Percentiles rank a stretch among this genome's conserved stretches.
These are phyloP conservation scores for Epinotia nisella DNA, from an alignment of 2,888 invertebrate species.

Conservation along the genomic window DNA sequence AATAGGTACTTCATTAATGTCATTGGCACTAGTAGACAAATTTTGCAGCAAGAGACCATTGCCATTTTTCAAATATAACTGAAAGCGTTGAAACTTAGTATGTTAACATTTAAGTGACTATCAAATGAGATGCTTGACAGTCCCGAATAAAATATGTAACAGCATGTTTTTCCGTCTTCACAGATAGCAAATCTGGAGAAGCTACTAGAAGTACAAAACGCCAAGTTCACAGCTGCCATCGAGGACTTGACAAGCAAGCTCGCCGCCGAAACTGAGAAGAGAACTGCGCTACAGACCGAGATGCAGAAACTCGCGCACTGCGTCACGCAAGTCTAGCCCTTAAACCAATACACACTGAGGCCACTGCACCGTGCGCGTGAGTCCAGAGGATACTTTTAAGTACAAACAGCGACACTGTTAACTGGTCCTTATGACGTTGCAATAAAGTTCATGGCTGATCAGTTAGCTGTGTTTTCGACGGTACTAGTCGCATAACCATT, in stretches of 20 bases:
- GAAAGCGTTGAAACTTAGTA: no score
- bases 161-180: conserved; percentile 43
- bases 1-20: no score
- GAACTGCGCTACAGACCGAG: conserved; percentile 86
- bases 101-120: no score
- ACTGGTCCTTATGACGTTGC: no score
- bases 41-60: no score
- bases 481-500: not conserved
- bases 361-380: conserved; percentile 50
- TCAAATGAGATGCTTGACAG: no score
- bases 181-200: conserved; percentile 85
- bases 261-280: conserved; percentile 86
- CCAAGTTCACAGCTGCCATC: conserved; percentile 85
- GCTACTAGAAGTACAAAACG: conserved; percentile 84
- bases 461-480: no score
- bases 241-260: conserved; percentile 87
- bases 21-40: no score
- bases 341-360: conserved; percentile 49
- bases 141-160: no score
- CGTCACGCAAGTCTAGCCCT: conserved; percentile 88
- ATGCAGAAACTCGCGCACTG: conserved; percentile 89
- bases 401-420: not conserved
- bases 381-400: conserved; percentile 58
- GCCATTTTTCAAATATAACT: no score
- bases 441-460: no score